A percentile compares a stretch with the other conserved stretches of the same genome.
phyloP scores from a whole-genome alignment of 2,797 vertebrate species.

The Macropodus opercularis region DNA sequence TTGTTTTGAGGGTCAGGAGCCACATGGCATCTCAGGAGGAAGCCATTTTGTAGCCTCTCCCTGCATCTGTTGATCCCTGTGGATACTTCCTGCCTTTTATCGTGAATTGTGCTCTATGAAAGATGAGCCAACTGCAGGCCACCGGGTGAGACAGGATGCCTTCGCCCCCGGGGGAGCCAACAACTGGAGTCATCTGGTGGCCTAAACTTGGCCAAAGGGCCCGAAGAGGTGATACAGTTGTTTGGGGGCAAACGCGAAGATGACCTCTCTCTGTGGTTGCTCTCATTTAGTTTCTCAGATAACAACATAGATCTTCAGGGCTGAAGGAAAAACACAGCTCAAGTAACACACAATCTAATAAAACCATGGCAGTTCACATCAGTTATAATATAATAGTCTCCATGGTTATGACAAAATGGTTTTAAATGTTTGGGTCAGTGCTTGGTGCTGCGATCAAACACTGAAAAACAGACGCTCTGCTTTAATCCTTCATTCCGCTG shows the following conservation, averaged over 20 bases:
- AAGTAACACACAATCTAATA: neutral
- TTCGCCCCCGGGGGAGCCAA: constrained; percentile 53
- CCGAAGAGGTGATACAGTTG: constrained; percentile 57
- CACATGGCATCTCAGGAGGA: constrained; percentile 59
- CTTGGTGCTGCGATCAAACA: constrained; percentile 35
- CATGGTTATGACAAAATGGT: neutral
- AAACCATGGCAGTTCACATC: neutral
- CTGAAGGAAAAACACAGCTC: neutral
- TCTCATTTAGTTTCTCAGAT: constrained; percentile 40
- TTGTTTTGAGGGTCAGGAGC: constrained; percentile 47
- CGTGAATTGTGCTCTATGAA: constrained; percentile 64
- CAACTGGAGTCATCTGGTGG: constrained; percentile 71
- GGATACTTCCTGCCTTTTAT: constrained; percentile 65
- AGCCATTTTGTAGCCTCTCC: constrained; percentile 64
- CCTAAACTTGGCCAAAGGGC: constrained; percentile 60
- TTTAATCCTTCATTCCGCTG: constrained; percentile 39
- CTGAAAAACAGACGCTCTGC: constrained; percentile 1
- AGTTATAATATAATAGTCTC: neutral
- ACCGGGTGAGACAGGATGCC: constrained; percentile 69
- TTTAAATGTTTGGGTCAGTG: constrained; percentile 26
- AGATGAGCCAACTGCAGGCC: constrained; percentile 77
- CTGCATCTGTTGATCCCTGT: constrained; percentile 68
- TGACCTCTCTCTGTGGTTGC: constrained; percentile 50
- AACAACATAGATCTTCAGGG: constrained; percentile 12
- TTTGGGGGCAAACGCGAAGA: constrained; percentile 35